Percentiles rank a stretch among this genome's conserved stretches.
phyloP scores from a whole-genome alignment of 2,113 vertebrate species.

The Cyprinodon tularosa region DNA sequence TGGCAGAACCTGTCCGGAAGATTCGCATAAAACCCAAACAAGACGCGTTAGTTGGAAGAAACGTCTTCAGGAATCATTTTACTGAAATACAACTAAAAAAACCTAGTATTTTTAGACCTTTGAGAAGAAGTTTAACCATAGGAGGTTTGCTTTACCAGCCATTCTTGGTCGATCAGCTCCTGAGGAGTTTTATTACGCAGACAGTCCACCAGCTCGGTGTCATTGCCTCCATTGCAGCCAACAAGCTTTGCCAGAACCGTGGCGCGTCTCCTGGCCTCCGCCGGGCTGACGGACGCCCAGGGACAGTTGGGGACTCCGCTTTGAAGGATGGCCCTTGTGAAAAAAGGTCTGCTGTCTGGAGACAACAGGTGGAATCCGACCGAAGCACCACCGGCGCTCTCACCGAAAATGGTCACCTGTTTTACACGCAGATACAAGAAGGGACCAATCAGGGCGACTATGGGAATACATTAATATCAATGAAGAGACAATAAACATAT shows the following conservation, averaged over 20 bases:
- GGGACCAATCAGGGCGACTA: neutral
- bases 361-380: constrained; percentile 88
- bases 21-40: neutral
- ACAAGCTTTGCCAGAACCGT: constrained; percentile 80
- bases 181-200: constrained; percentile 81
- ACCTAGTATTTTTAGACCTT: too few relatives aligned
- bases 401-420: constrained; percentile 90
- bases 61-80: neutral
- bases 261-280: constrained; percentile 86
- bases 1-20: constrained; percentile 64
- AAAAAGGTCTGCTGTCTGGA: constrained; percentile 82
- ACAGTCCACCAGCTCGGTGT: constrained; percentile 86
- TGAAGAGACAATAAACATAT: fast-evolving
- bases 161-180: constrained; percentile 87
- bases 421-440: neutral
- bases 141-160: constrained; percentile 73
- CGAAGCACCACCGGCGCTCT: constrained; percentile 89
- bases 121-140: too few relatives aligned
- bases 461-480: fast-evolving
- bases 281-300: constrained; percentile 85
- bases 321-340: constrained; percentile 87
- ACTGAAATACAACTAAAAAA: neutral
- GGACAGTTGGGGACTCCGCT: constrained; percentile 89
- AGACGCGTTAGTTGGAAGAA: neutral
- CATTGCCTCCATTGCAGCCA: constrained; percentile 84